Conservation (phyloP, 2,113 vertebrate genomes). For the Eleginops maclovinus region DNA sequence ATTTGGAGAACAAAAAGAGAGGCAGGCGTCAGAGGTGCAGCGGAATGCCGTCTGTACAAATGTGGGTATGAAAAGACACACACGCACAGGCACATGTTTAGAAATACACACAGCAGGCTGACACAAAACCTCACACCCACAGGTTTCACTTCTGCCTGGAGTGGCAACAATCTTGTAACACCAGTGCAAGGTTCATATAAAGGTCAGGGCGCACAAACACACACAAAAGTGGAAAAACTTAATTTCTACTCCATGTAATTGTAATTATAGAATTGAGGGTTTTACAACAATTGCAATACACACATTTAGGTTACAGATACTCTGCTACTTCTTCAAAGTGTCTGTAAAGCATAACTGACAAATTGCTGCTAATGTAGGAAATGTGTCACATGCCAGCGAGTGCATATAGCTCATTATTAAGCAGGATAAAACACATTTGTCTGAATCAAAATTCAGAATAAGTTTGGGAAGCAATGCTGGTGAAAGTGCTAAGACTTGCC, state of each 20-base stretch:
- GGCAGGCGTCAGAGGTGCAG: conserved; percentile 73
- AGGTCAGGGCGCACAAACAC: conserved; percentile 72
- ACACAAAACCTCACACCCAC: conserved; percentile 80
- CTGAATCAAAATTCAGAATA: conserved; percentile 21
- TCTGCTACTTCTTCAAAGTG: no score
- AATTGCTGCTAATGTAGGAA: background rate
- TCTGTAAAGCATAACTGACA: no score
- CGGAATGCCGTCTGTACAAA: conserved; percentile 63
- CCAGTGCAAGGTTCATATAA: conserved; percentile 76
- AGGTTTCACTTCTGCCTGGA: conserved; percentile 86
- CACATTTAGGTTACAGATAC: background rate
- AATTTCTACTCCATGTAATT: background rate
- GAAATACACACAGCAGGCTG: conserved; percentile 73
- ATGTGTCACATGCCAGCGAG: conserved; percentile 55
- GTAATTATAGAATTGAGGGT: background rate
- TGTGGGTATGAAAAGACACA: conserved; percentile 71
- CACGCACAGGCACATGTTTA: conserved; percentile 53
- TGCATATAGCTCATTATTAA: conserved; percentile 49
- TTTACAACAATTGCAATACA: background rate
- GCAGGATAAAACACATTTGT: conserved; percentile 36
- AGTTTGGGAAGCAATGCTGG: conserved; percentile 37
- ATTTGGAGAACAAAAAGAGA: conserved; percentile 63
- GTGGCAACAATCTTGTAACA: conserved; percentile 82
- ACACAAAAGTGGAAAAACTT: background rate
- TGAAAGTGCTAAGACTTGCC: conserved; percentile 57